phyloP scores from a whole-genome alignment of 2,888 invertebrate species.

The Plusia festucae region DNA sequence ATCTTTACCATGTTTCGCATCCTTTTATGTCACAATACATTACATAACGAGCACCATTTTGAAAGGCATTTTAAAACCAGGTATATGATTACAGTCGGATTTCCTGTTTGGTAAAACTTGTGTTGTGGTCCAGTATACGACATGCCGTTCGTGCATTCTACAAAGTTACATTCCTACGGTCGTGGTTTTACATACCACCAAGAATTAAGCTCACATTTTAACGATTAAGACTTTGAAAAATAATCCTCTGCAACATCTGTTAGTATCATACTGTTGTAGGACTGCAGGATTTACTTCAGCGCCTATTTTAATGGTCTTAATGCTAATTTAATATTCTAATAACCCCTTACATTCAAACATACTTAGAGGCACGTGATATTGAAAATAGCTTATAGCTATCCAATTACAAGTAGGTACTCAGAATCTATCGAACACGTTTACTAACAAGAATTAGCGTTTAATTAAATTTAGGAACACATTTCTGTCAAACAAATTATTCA shows the following conservation, averaged over 20 bases:
- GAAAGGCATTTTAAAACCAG: not conserved
- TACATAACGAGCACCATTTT: constrained; percentile 1
- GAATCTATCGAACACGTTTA: not conserved
- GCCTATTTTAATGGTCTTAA: not conserved
- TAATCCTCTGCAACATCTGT: not conserved
- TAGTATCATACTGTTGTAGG: not conserved
- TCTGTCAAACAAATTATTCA: constrained; percentile 23
- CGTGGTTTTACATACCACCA: constrained; percentile 2
- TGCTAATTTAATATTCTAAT: not conserved
- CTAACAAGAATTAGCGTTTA: not conserved
- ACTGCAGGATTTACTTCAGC: not conserved
- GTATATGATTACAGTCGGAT: not conserved
- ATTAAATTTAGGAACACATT: constrained; percentile 4
- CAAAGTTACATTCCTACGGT: constrained; percentile 5
- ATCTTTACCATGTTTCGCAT: not conserved
- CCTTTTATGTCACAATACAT: not conserved
- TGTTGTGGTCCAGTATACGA: not conserved
- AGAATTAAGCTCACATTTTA: not conserved
- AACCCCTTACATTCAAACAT: not conserved
- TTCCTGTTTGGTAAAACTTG: not conserved
- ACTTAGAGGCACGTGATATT: not conserved
- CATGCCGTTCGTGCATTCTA: not conserved
- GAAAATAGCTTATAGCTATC: not conserved
- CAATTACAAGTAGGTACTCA: not conserved
- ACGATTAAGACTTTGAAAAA: not conserved